Evolutionary conservation across 2,888 invertebrate species (phyloP), one percentile per base, ranked within the genome.

Genomic region (Thecocarcelia acutangulata): DNA sequence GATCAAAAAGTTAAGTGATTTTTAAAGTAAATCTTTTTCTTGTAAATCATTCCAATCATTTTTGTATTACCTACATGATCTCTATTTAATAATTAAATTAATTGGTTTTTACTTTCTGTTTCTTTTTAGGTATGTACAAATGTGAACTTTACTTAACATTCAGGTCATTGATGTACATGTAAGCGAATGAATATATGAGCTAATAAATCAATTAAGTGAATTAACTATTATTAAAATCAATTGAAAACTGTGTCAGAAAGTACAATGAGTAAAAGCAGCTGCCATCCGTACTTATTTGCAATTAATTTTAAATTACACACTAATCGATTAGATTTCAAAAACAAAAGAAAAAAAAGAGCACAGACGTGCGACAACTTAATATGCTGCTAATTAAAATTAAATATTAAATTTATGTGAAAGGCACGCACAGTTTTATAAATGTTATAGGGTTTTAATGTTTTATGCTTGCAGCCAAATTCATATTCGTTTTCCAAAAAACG

Each of bases 91-190:
- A 3, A 9, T 33, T 1, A 3, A 33, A 6, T 33, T 33, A 9
- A 33, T 33, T 6, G 3, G 9, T 8, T 33, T 33, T 33, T 33
- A 1, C 9, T 33, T 17, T 54, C 33, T 54, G 11, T 64, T 42
- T 48, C 40, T 48, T 66, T 74, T 5, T 58, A 74, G 74, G 74
- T 74, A 74, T 19, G 74, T 66, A 17, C 1, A 17, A 33, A 6
- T 24, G 40, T 28, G 48, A 17, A n/a, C 12, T 70, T 1, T n/a
- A 21, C 24, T 28, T 28, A 6, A 28, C 28, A 33, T 33, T 33
- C 6, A 33, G 33, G 8, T 33, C 33, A 8, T 24, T 24, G n/a
- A n/a, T n/a, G n/a, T 3, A 28, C 28, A 28, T 28, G 28, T 4
- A 28, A 4, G 28, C 24, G 5, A 24, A 5, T 33, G 33, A 33